A percentile compares a stretch with the other conserved stretches of the same genome.
phyloP scores from a whole-genome alignment of 2,888 invertebrate species.

The Lathronympha strigana region DNA sequence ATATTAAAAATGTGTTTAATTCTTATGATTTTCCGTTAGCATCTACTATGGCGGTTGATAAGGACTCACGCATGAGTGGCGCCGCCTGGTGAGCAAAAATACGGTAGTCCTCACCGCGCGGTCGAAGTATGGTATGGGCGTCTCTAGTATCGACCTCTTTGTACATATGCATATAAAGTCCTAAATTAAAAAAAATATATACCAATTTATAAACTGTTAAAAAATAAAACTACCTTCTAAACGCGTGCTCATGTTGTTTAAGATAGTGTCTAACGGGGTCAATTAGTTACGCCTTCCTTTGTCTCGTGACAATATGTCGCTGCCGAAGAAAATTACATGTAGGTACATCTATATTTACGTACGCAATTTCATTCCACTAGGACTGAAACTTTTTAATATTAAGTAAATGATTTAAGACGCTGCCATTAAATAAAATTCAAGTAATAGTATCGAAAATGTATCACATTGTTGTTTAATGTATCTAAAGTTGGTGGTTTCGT shows the following conservation, averaged over 20 bases:
- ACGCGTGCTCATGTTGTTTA: constrained; percentile 2
- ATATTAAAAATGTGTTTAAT: too few relatives aligned
- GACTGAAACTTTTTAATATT: not conserved
- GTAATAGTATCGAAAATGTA: too few relatives aligned
- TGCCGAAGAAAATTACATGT: constrained; percentile 7
- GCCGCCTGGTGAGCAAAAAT: too few relatives aligned
- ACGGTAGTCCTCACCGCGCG: too few relatives aligned
- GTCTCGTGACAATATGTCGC: constrained; percentile 38
- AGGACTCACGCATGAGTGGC: too few relatives aligned
- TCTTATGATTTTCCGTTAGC: too few relatives aligned
- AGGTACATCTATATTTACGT: not conserved
- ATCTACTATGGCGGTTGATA: too few relatives aligned
- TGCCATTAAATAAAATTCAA: too few relatives aligned
- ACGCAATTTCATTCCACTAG: not conserved
- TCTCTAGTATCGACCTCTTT: too few relatives aligned
- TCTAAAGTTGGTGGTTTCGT: not conserved
- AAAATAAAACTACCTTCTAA: not conserved
- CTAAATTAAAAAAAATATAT: not conserved
- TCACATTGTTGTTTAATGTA: too few relatives aligned
- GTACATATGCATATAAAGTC: not conserved
- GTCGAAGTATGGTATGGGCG: too few relatives aligned
- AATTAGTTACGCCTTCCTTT: constrained; percentile 45
- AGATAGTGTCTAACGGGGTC: constrained; percentile 24
- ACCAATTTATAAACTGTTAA: not conserved
- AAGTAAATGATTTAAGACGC: too few relatives aligned